Evolutionary conservation across 2,888 invertebrate species (phyloP).

Genomic region (Tachystola acroxantha): DNA sequence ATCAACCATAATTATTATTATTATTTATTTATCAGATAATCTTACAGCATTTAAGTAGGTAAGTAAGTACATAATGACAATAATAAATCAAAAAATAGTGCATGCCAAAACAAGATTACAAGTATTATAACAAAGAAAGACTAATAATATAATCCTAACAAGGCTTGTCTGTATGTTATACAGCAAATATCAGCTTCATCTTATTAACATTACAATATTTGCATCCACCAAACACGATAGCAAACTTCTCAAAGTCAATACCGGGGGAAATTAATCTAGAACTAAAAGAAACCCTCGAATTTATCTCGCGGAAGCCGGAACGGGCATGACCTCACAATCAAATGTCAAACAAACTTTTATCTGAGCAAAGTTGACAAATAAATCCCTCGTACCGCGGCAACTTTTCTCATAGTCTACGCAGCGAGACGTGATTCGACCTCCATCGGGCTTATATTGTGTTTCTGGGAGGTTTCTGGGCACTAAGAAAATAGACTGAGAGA

Average conservation of each 20-base stretch:
- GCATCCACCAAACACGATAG: too few relatives aligned
- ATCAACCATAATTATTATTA: too few relatives aligned
- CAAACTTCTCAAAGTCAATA: conserved; percentile 29
- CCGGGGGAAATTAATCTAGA: conserved; percentile 45
- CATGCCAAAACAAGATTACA: too few relatives aligned
- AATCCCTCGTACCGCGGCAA: conserved; percentile 53
- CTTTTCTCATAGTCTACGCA: conserved; percentile 60
- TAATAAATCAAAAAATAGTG: too few relatives aligned
- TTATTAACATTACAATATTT: too few relatives aligned
- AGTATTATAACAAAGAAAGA: too few relatives aligned
- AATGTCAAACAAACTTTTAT: conserved; percentile 74
- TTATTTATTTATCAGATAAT: too few relatives aligned
- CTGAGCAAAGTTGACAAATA: conserved; percentile 72
- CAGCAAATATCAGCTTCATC: too few relatives aligned
- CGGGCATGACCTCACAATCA: conserved; percentile 67
- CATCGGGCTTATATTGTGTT: conserved; percentile 22
- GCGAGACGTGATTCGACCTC: conserved; percentile 41
- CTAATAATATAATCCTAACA: too few relatives aligned
- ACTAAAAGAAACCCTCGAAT: conserved; percentile 39
- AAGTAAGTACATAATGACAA: too few relatives aligned
- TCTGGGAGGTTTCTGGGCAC: conserved; percentile 20
- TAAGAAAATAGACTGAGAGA: conserved; percentile 14
- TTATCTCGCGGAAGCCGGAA: conserved; percentile 45
- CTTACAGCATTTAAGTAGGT: too few relatives aligned
- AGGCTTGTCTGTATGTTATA: too few relatives aligned